phyloP scores from a whole-genome alignment of 2,888 invertebrate genomes.

The Anarsia innoxiella region DNA sequence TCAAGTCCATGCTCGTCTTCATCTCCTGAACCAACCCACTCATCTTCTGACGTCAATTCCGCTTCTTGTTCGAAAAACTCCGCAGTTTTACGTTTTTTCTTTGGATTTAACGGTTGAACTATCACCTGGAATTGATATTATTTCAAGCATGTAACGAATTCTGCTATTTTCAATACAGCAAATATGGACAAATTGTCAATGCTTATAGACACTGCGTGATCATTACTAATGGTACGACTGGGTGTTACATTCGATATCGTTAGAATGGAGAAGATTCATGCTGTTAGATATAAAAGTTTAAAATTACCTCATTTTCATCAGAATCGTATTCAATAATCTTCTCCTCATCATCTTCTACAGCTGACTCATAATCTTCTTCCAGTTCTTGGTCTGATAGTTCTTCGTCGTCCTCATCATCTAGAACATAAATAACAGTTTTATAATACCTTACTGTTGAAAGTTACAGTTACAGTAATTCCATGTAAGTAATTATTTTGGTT shows the following conservation, averaged over 20 bases:
- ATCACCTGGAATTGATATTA: conserved; percentile 52
- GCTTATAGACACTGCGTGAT: no score
- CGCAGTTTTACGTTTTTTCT: conserved; percentile 66
- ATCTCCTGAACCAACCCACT: conserved; percentile 88
- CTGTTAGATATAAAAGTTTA: neutral
- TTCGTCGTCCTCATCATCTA: conserved; percentile 58
- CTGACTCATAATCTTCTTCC: conserved; percentile 47
- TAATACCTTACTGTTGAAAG: no score
- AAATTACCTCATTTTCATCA: conserved; percentile 84
- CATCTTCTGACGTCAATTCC: conserved; percentile 90
- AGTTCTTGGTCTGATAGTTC: conserved; percentile 27
- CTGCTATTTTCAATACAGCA: no score
- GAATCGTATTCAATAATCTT: conserved; percentile 84
- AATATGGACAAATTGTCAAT: no score
- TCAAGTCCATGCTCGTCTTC: conserved; percentile 90
- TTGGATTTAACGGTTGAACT: conserved; percentile 35
- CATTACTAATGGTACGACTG: no score
- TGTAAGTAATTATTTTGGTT: neutral
- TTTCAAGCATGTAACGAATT: no score
- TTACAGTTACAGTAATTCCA: neutral
- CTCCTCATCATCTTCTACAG: conserved; percentile 44
- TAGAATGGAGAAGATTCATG: no score
- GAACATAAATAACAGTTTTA: neutral
- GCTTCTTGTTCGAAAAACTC: conserved; percentile 94
- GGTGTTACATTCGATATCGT: no score